Evolutionary conservation across 2,797 vertebrate species (phyloP).

Genomic region (Falco rusticolus): DNA sequence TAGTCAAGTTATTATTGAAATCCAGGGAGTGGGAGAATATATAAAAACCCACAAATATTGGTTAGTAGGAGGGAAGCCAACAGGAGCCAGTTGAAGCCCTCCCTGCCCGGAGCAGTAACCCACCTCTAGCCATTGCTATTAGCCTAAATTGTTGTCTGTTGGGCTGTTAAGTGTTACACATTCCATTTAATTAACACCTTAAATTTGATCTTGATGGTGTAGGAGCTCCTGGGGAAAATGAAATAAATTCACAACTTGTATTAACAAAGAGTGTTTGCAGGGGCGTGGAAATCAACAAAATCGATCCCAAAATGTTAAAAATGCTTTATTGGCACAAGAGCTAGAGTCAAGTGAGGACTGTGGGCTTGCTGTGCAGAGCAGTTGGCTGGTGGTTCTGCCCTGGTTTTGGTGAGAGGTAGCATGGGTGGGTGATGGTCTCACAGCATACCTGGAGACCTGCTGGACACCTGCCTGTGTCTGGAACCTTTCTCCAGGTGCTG

Average conservation of each 20-base stretch:
- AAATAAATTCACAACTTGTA: slow-evolving; percentile 29
- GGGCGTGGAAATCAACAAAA: not conserved
- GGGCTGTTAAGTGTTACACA: slow-evolving; percentile 18
- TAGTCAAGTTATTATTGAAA: slow-evolving; percentile 24
- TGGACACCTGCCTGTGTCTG: not conserved
- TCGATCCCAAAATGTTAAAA: not conserved
- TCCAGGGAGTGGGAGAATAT: not conserved
- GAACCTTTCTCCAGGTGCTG: not conserved
- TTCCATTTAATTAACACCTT: slow-evolving; percentile 47
- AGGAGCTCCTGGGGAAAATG: slow-evolving; percentile 43
- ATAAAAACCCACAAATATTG: not conserved
- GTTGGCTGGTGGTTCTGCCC: not conserved
- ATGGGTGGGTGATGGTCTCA: not conserved
- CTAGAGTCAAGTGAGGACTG: not conserved
- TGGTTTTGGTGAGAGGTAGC: not conserved
- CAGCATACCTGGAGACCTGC: too few relatives aligned
- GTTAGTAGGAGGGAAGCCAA: not conserved
- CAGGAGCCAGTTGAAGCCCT: not conserved
- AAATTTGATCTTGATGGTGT: slow-evolving; percentile 24
- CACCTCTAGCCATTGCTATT: not conserved
- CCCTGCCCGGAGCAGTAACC: not conserved
- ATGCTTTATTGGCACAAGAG: rapidly evolving
- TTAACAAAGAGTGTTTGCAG: not conserved
- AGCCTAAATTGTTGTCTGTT: slow-evolving; percentile 2
- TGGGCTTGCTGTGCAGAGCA: rapidly evolving